Conservation (phyloP, 2,113 vertebrate species). For the Mirounga angustirostris region DNA sequence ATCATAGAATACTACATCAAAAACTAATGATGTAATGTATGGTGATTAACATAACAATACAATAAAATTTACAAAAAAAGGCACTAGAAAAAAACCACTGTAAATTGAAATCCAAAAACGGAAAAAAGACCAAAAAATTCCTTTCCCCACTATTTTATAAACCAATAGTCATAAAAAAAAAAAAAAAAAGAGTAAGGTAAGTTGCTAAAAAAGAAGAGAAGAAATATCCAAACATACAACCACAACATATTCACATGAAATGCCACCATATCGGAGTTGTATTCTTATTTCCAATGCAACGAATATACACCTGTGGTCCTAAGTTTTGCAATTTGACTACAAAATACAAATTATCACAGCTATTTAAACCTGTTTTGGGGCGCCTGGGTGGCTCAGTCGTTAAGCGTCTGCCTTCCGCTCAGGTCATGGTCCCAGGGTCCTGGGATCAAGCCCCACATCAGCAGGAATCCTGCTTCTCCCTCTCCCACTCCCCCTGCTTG, state of each 20-base stretch:
- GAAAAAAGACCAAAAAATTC: background rate
- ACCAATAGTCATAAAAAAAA: background rate
- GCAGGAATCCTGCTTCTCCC: too few species aligned
- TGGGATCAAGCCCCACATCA: too few species aligned
- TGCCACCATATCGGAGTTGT: background rate
- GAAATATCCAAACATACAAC: background rate
- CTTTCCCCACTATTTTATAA: background rate
- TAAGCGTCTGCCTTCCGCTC: too few species aligned
- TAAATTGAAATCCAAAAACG: background rate
- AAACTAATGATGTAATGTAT: too few species aligned
- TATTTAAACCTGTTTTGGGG: background rate
- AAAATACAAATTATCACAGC: conserved; percentile 14
- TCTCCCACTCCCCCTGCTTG: too few species aligned
- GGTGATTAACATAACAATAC: too few species aligned
- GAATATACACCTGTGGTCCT: conserved; percentile 9
- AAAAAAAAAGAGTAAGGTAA: background rate
- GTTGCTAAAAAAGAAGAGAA: background rate
- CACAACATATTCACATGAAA: background rate
- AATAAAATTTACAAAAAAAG: background rate
- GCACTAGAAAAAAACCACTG: background rate
- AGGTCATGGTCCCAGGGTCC: too few species aligned
- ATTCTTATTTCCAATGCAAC: conserved; percentile 1
- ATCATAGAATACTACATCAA: too few species aligned
- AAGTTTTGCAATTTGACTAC: background rate
- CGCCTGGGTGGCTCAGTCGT: too few species aligned